phyloP scores from a whole-genome alignment of 2,797 vertebrate species.

The Pteropus rufus region DNA sequence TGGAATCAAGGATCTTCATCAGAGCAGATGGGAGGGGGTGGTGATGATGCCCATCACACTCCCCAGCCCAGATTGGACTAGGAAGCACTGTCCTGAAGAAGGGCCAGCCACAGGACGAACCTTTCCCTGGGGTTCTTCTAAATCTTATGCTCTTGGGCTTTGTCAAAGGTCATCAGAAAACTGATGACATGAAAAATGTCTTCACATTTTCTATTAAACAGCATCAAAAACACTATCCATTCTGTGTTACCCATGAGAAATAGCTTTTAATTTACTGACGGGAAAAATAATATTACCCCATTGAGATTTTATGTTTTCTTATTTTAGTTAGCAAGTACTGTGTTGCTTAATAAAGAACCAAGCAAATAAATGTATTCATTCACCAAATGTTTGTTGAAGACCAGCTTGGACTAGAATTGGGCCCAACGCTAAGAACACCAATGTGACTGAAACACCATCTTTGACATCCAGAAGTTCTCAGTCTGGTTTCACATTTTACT shows the following conservation, averaged over 20 bases:
- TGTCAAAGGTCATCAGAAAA: not conserved
- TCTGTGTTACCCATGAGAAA: not conserved
- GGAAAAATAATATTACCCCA: not conserved
- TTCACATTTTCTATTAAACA: not conserved
- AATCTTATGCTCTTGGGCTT: not conserved
- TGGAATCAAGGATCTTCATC: not conserved
- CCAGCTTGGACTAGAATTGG: too few species aligned
- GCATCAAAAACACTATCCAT: rapidly evolving
- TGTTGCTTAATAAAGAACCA: not conserved
- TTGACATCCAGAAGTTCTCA: not conserved
- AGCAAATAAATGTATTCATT: not conserved
- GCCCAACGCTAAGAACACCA: not conserved
- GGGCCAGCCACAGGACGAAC: not conserved
- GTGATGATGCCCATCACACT: too few species aligned
- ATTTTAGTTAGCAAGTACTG: not conserved
- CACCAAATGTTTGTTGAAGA: not conserved
- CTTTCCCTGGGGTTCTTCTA: not conserved
- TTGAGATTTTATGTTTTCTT: not conserved
- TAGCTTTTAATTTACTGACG: not conserved
- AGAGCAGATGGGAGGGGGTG: not conserved
- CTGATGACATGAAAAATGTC: too few species aligned
- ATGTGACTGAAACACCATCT: not conserved
- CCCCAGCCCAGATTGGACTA: too few species aligned
- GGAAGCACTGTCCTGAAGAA: not conserved
- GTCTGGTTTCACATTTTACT: not conserved